phyloP scores from a whole-genome alignment of 2,888 invertebrate species.

The Lacanobia wlatinum region DNA sequence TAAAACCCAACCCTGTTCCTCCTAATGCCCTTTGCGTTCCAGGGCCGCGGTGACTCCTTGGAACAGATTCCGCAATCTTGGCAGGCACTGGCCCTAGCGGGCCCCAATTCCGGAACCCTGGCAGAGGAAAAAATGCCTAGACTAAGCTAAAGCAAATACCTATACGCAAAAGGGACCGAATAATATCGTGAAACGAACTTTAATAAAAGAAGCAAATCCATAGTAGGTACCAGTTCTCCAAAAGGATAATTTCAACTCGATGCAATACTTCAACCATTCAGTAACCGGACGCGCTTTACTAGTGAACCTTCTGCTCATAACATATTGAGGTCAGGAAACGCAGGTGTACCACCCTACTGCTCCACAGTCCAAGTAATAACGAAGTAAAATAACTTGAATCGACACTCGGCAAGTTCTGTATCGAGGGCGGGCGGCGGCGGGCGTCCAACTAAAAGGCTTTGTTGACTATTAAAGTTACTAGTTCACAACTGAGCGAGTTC shows the following conservation, averaged over 20 bases:
- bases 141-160: not conserved
- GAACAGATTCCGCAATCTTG: too few relatives aligned
- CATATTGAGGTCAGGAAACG: not conserved
- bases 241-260: too few relatives aligned
- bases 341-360: not conserved
- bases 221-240: too few relatives aligned
- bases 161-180: not conserved
- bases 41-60: too few relatives aligned
- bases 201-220: not conserved
- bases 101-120: too few relatives aligned
- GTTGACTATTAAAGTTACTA: conserved; percentile 48
- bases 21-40: too few relatives aligned
- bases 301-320: not conserved
- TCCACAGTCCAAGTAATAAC: conserved; percentile 50
- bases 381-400: conserved; percentile 56
- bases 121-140: not conserved
- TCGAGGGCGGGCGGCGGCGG: conserved; percentile 28
- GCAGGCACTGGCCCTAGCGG: too few relatives aligned
- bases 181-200: not conserved
- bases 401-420: conserved; percentile 48
- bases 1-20: too few relatives aligned
- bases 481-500: conserved; percentile 40
- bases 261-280: too few relatives aligned
- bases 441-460: conserved; percentile 35
- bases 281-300: not conserved